phyloP scores from a whole-genome alignment of 1,140 invertebrate species.

The Trachymyrmex septentrionalis region DNA sequence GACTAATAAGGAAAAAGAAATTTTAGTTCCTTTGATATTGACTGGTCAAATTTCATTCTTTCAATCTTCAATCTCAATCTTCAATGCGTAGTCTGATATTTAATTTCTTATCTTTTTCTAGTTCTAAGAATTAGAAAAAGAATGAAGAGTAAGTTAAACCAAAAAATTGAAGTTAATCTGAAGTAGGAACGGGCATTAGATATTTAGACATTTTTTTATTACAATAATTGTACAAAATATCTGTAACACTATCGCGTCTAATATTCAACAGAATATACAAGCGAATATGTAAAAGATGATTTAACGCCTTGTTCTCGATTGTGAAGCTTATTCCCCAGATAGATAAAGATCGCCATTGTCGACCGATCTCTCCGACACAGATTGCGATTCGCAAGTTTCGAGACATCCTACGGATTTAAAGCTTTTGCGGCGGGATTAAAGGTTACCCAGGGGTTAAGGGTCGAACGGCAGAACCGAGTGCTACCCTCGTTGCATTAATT shows the following conservation, averaged over 20 bases:
- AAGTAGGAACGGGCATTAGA: too few relatives aligned
- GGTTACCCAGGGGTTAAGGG: constrained; percentile 48
- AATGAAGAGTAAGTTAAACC: too few relatives aligned
- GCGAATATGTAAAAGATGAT: background rate
- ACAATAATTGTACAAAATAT: background rate
- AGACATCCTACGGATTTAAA: constrained; percentile 61
- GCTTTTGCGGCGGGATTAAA: constrained; percentile 53
- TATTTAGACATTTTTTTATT: background rate
- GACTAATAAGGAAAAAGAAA: too few relatives aligned
- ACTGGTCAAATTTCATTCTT: too few relatives aligned
- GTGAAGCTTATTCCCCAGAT: constrained; percentile 6
- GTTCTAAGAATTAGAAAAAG: too few relatives aligned
- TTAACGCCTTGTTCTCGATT: background rate
- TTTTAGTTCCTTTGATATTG: too few relatives aligned
- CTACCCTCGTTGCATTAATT: constrained; percentile 58
- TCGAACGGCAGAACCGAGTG: constrained; percentile 43
- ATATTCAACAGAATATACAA: background rate
- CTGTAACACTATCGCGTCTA: background rate
- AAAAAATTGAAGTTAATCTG: too few relatives aligned
- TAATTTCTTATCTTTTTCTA: too few relatives aligned
- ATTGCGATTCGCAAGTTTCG: constrained; percentile 39
- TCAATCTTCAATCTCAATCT: too few relatives aligned
- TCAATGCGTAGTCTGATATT: too few relatives aligned
- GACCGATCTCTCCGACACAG: background rate
- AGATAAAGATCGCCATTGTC: constrained; percentile 42